phyloP scores from a whole-genome alignment of 2,797 vertebrate species.

The Falco rusticolus region DNA sequence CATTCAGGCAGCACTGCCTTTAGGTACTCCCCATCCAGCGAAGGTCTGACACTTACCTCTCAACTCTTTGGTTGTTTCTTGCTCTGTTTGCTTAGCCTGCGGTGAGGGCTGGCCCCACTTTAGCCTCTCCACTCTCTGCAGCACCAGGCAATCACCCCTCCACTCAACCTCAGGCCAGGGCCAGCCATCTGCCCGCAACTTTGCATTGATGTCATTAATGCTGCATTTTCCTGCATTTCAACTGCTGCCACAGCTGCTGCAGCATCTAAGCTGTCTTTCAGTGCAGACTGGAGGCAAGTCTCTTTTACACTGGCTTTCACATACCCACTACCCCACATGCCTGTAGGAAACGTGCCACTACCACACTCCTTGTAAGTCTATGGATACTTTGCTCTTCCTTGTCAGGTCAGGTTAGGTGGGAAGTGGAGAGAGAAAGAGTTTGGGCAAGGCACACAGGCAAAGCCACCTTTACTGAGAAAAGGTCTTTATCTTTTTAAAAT shows the following conservation, averaged over 20 bases:
- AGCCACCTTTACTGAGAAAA: not conserved
- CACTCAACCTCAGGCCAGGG: not conserved
- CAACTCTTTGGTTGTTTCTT: not conserved
- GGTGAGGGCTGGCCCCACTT: not conserved
- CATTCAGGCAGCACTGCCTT: not conserved
- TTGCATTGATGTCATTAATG: not conserved
- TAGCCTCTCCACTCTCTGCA: not conserved
- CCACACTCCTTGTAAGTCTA: not conserved
- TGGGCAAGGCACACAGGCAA: not conserved
- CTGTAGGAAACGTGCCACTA: not conserved
- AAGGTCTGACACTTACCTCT: not conserved
- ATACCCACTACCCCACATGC: not conserved
- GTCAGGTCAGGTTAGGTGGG: not conserved
- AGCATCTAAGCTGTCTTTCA: not conserved
- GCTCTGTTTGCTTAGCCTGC: not conserved
- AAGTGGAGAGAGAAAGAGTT: not conserved
- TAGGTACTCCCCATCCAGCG: not conserved
- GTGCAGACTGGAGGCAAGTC: not conserved
- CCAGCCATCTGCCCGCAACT: not conserved
- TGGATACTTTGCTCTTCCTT: not conserved
- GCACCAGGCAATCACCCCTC: not conserved
- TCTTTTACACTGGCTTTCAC: not conserved
- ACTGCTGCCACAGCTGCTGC: not conserved
- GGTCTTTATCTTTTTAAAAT: not conserved
- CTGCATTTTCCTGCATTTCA: not conserved